Base-by-base conservation (phyloP, 2,888 invertebrate genomes). In the Periphyllus acericola region DNA sequence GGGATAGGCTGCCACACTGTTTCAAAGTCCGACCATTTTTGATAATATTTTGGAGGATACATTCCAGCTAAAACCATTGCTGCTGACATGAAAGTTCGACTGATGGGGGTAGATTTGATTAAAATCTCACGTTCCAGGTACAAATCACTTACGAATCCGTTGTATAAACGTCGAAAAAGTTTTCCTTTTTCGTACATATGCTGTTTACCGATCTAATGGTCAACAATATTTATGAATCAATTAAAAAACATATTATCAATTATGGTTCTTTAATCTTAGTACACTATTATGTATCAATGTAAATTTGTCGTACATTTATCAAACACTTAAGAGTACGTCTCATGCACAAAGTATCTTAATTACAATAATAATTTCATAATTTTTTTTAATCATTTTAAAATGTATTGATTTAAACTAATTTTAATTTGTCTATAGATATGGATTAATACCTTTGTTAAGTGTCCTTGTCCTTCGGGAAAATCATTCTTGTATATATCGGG, bases 1-100 rank as follows among this genome's bases (percentile, higher is more conserved):
- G 96, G 96, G 90, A 96, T 94, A 0, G 96, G 96, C 91, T 96
- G 95, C 96, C 96, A 96, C 68, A 92, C 90, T 9, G 95, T 91
- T 32, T 92, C 90, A 0, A 91, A 55, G 90, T 85, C 46, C 0
- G 46, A 78, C 76, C 84, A 84, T 3, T 93, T 89, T 90, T 94
- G 93, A 8, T 92, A 91, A 0, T 92, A 92, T 6, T 90, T 90
- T 0, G 96, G 95, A 9, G 95, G 95, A 91, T 94, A 96, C 82
- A 96, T 91, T 0, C 96, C 96, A 55, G 88, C 84, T 32, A 89
- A 75, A 52, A 89, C 71, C 85, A 89, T 83, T 68, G 80, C 89
- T 21, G 89, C 90, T 75, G 89, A 89, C 89, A 89, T 89, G 21
- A 72, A 86, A 25, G 89, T 89, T 3, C 90, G 79, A 66, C 80